These are phyloP conservation scores for Geotrupes spiniger DNA, from an alignment of 2,888 invertebrate genomes.

Conservation along the genomic window DNA sequence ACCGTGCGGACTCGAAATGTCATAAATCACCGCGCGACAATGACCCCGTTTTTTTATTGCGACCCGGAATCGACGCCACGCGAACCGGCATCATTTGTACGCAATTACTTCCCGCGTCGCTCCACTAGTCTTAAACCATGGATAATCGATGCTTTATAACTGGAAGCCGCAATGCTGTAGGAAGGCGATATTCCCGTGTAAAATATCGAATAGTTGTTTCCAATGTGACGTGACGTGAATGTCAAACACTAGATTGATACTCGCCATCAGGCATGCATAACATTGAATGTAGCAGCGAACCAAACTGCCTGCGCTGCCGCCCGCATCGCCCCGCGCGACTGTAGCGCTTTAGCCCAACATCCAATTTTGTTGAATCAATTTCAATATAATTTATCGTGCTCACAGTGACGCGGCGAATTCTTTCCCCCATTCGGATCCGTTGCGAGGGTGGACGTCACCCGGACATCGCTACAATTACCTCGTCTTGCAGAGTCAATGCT, in stretches of 20 bases:
- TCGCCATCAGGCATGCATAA: constrained; percentile 38
- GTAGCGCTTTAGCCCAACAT: constrained; percentile 30
- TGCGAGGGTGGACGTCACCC: constrained; percentile 19
- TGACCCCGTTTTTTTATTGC: too few species aligned
- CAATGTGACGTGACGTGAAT: constrained; percentile 44
- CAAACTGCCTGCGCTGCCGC: constrained; percentile 22
- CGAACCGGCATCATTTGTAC: not conserved
- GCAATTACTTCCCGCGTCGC: constrained; percentile 9
- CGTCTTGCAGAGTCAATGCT: too few species aligned
- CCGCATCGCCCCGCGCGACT: constrained; percentile 9
- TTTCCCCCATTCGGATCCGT: constrained; percentile 22
- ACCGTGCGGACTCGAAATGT: too few species aligned
- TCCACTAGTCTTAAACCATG: constrained; percentile 5
- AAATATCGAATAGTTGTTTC: constrained; percentile 43
- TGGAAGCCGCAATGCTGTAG: constrained; percentile 11
- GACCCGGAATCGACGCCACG: too few species aligned
- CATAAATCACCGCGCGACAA: too few species aligned
- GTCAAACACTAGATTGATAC: constrained; percentile 47
- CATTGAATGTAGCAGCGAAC: constrained; percentile 34
- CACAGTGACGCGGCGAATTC: constrained; percentile 24
- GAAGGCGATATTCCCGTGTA: constrained; percentile 25
- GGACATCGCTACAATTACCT: constrained; percentile 22
- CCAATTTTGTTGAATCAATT: constrained; percentile 39
- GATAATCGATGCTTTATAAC: constrained; percentile 11
- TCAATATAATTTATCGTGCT: constrained; percentile 35